phyloP scores from a whole-genome alignment of 2,888 invertebrate genomes.

The Auanema freiburgensis region DNA sequence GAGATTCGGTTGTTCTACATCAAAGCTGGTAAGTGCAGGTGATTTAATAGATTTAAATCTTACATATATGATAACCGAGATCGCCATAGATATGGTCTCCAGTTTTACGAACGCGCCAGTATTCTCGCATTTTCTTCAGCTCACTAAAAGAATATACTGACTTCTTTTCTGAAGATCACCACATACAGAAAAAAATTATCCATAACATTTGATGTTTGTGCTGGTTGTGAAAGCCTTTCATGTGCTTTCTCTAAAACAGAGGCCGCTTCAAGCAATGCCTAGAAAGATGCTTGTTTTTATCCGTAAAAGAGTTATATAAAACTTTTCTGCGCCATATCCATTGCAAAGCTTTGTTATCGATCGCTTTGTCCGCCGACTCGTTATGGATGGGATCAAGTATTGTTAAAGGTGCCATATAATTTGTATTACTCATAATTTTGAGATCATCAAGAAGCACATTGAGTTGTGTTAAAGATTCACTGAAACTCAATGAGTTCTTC shows the following conservation, averaged over 20 bases:
- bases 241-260: conserved; percentile 31
- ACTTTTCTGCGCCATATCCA: conserved; percentile 51
- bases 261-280: conserved; percentile 51
- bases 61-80: conserved; percentile 58
- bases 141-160: conserved; percentile 32
- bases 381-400: conserved; percentile 32
- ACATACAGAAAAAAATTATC: background rate
- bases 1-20: background rate
- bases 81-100: conserved; percentile 58
- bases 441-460: conserved; percentile 55
- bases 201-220: conserved; percentile 1
- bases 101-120: conserved; percentile 54
- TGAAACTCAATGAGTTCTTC: conserved; percentile 24
- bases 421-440: conserved; percentile 41
- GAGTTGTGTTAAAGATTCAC: conserved; percentile 56
- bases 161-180: background rate
- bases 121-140: conserved; percentile 53
- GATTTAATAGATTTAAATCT: conserved; percentile 4
- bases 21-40: background rate
- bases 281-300: conserved; percentile 18
- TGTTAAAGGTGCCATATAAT: conserved; percentile 42
- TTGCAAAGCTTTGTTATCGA: conserved; percentile 41
- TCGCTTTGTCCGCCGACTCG: conserved; percentile 24
- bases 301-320: background rate
- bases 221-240: background rate